Base-by-base conservation (phyloP, 92 coral and sea anemone species). In the Palythoa heliodiscus region DNA sequence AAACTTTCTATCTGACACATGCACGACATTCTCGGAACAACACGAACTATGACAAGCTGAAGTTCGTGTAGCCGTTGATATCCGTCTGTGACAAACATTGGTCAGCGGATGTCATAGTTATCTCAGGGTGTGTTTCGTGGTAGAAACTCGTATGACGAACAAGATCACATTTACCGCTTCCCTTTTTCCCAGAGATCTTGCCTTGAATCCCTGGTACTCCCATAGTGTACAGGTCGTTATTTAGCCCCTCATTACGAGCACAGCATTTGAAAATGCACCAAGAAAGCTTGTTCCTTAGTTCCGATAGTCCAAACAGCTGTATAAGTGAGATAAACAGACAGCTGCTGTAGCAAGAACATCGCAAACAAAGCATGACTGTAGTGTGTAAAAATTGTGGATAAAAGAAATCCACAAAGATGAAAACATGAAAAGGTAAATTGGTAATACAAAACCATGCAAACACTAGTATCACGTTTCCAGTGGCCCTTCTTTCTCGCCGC, bases 141-240 rank as follows among this genome's bases (percentile, higher is more conserved):
- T 77, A 77, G 17, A 77, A 17, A 22, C 47, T 77, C 29, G 25
- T 53, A 37, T 77, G 69, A 37, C 82, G 68, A 35, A 57, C 69
- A 57, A 77, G 82, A 35, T 55, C 82, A 16, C 82, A 77, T 23
- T 50, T 11, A 24, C 52, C 2, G 11, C 82, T 57, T 60, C 82
- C 29, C 69, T 20, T 25, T 4, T 19, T 23, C 15, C 68, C 16
- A 35, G 70, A 77, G 16, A 29, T 16, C 24, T 55, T 55, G 37
- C 52, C 82, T 35, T 77, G 82, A 57, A 77, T 77, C 13, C 82
- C 82, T 5, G 66, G 70, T 77, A 77, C 68, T 23, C 57, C 67
- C 16, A 77, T 66, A 2, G 69, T 77, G 68, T 77, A 77, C 25
- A 77, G 48, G 16, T 77, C 82, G 10, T 77, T 77, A 7, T 37